Conservation (phyloP, 2,888 invertebrate genomes). For the Tetragonisca angustula region DNA sequence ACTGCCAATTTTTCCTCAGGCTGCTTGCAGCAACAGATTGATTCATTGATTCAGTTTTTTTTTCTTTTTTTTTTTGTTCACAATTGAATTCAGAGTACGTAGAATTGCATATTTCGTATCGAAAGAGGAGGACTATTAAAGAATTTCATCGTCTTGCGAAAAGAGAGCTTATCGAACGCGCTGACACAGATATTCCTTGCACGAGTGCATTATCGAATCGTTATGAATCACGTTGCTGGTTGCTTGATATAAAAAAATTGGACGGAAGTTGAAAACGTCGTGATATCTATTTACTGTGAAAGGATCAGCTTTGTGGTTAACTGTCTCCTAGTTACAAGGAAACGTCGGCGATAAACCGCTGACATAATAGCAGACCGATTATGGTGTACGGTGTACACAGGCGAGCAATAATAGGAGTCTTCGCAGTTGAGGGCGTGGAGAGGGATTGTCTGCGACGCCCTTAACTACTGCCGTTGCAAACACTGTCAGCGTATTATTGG, state of each 20-base stretch:
- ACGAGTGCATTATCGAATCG: background rate
- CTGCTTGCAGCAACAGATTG: too few relatives aligned
- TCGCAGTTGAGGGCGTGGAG: slow-evolving; percentile 9
- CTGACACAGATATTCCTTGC: background rate
- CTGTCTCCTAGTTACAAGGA: slow-evolving; percentile 16
- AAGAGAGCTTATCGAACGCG: background rate
- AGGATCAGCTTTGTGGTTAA: background rate
- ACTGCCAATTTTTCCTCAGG: too few relatives aligned
- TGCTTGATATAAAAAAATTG: background rate
- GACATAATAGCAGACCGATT: slow-evolving; percentile 15
- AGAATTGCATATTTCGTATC: too few relatives aligned
- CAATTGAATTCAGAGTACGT: too few relatives aligned
- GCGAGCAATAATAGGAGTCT: slow-evolving; percentile 11
- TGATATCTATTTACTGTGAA: background rate
- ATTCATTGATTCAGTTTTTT: too few relatives aligned
- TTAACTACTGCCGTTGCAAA: slow-evolving; percentile 14
- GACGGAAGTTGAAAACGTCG: background rate
- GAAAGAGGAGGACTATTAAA: background rate
- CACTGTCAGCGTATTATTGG: background rate
- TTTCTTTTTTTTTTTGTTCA: too few relatives aligned
- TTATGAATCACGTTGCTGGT: background rate
- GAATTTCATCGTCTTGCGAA: background rate
- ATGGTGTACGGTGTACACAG: background rate
- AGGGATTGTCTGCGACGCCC: background rate
- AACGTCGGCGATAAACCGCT: background rate